These are phyloP conservation scores for Helicoverpa assulta DNA, from an alignment of 2,888 invertebrate species.

Conservation along the genomic window DNA sequence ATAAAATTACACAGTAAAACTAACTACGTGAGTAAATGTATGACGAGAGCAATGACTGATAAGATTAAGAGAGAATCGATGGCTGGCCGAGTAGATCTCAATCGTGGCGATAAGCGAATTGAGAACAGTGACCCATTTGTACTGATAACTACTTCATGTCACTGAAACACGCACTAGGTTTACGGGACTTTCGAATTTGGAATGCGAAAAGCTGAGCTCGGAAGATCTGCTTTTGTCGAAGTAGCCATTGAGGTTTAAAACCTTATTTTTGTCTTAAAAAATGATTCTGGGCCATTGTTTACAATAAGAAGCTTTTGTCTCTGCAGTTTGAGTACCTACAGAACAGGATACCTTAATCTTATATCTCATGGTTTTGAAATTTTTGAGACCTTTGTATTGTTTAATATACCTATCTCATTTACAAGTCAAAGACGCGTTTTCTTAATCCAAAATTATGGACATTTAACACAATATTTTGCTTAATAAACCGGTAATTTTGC, in stretches of 20 bases:
- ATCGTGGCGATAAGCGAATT: slow-evolving; percentile 60
- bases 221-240: background rate
- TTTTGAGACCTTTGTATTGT: background rate
- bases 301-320: background rate
- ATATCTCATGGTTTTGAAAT: background rate
- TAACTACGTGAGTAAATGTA: slow-evolving; percentile 26
- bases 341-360: background rate
- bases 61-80: slow-evolving; percentile 47
- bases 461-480: slow-evolving; percentile 28
- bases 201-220: background rate
- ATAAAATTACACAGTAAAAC: background rate
- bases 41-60: slow-evolving; percentile 60
- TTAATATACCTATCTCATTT: background rate
- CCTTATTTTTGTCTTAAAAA: background rate
- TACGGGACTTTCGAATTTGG: background rate
- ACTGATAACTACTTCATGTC: slow-evolving; percentile 58
- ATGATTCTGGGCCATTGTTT: background rate
- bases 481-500: slow-evolving; percentile 49
- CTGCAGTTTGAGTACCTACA: background rate
- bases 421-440: slow-evolving; percentile 11
- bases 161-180: slow-evolving; percentile 44
- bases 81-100: slow-evolving; percentile 56
- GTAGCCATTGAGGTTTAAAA: background rate
- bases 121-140: slow-evolving; percentile 55
- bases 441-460: slow-evolving; percentile 22